Conservation (phyloP, 1,140 invertebrate species). For the Subanguina moxae region DNA sequence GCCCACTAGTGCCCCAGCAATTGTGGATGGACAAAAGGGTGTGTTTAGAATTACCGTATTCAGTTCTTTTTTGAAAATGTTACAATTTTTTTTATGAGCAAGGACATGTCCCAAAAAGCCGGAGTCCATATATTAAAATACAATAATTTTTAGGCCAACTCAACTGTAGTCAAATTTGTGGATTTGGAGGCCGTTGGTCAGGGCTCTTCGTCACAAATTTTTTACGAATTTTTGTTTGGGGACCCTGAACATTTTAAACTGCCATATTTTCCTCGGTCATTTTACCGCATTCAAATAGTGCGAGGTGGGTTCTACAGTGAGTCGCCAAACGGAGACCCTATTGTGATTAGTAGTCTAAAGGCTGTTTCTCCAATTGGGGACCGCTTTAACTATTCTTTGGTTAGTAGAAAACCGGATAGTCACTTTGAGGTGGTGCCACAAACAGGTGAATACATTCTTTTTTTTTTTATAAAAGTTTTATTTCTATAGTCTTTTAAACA, state of each 20-base stretch:
- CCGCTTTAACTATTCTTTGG: not conserved
- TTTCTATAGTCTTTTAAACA: no score
- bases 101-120: no score
- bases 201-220: not conserved
- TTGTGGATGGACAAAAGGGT: not conserved
- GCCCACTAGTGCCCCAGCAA: not conserved
- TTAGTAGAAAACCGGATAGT: not conserved
- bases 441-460: not conserved
- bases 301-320: not conserved
- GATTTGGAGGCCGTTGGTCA: conserved; percentile 1
- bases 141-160: conserved; percentile 4
- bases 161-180: conserved; percentile 7
- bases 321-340: not conserved
- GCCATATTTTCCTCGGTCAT: conserved; percentile 1
- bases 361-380: not conserved
- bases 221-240: conserved; percentile 10
- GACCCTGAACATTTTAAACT: not conserved
- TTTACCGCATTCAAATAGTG: not conserved
- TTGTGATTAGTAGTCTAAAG: not conserved
- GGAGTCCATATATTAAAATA: no score
- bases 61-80: no score
- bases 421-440: conserved; percentile 1
- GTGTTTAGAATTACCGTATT: not conserved
- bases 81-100: no score
- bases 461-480: not conserved